Conservation (phyloP, 2,113 vertebrate species). For the Hemibagrus wyckioides region DNA sequence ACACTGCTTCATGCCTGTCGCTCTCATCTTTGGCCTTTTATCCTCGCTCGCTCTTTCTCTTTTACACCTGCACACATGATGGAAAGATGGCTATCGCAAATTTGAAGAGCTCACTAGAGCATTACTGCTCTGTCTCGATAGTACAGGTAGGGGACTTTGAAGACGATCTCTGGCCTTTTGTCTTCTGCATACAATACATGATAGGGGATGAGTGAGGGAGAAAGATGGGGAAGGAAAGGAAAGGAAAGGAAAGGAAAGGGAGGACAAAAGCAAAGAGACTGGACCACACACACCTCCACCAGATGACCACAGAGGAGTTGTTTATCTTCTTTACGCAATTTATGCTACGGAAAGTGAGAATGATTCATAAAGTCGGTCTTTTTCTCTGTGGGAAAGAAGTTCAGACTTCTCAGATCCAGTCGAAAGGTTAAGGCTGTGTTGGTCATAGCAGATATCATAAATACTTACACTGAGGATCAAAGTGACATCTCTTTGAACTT, state of each 20-base stretch:
- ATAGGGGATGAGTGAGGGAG: conserved; percentile 53
- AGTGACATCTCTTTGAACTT: conserved; percentile 32
- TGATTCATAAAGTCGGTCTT: conserved; percentile 28
- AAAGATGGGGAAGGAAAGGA: conserved; percentile 37
- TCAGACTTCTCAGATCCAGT: neutral
- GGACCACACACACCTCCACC: conserved; percentile 62
- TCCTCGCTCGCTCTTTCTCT: conserved; percentile 48
- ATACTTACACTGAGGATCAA: conserved; percentile 35
- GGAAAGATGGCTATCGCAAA: conserved; percentile 63
- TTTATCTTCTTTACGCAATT: conserved; percentile 38
- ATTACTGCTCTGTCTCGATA: conserved; percentile 48
- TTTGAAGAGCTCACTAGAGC: conserved; percentile 47
- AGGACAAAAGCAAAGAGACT: conserved; percentile 9
- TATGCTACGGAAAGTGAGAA: conserved; percentile 26
- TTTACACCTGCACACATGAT: conserved; percentile 66
- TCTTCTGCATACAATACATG: conserved; percentile 53
- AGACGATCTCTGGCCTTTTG: conserved; percentile 49
- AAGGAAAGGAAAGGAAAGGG: conserved; percentile 38
- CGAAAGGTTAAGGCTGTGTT: neutral
- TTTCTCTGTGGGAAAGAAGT: conserved; percentile 3
- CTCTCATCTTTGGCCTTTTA: neutral
- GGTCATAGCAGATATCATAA: conserved; percentile 23
- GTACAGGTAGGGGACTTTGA: conserved; percentile 61
- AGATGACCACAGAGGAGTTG: conserved; percentile 31
- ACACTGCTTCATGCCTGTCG: neutral